A percentile compares a stretch with the other conserved stretches of the same genome.
These are phyloP conservation scores for Pyrocoelia pectoralis DNA, from an alignment of 2,888 invertebrate species.

Conservation along the genomic window DNA sequence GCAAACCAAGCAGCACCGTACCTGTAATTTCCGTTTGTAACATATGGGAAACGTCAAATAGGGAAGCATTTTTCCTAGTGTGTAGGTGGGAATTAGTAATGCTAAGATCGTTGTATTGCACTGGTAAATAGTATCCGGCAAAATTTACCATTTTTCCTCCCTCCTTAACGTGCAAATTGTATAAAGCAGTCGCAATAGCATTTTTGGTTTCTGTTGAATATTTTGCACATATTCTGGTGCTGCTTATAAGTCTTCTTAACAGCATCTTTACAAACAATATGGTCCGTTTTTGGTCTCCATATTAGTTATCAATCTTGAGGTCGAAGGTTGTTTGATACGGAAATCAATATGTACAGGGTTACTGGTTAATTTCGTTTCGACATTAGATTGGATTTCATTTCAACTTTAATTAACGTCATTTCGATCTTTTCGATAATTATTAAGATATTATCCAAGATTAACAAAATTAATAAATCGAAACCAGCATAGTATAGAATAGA, in stretches of 20 bases:
- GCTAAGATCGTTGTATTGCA: constrained; percentile 82
- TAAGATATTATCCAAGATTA: too few relatives aligned
- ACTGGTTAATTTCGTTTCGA: too few relatives aligned
- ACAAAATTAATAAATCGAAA: too few relatives aligned
- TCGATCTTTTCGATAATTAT: too few relatives aligned
- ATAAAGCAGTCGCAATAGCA: constrained; percentile 76
- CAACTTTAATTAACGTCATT: too few relatives aligned
- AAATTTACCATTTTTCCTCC: constrained; percentile 93
- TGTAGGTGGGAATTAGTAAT: constrained; percentile 88
- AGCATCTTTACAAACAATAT: constrained; percentile 20
- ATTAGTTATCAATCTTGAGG: constrained; percentile 1
- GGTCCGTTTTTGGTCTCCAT: constrained; percentile 5
- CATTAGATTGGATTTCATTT: too few relatives aligned
- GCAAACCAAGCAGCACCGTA: too few relatives aligned
- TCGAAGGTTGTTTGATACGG: constrained; percentile 11
- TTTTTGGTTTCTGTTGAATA: constrained; percentile 28
- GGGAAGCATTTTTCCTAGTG: constrained; percentile 80
- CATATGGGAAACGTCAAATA: constrained; percentile 96
- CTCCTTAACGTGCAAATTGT: constrained; percentile 84
- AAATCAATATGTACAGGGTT: too few relatives aligned
- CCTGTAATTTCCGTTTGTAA: constrained; percentile 68
- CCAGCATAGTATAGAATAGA: too few relatives aligned
- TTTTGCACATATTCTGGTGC: constrained; percentile 1
- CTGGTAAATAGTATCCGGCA: constrained; percentile 91
- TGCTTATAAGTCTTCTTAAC: constrained; percentile 3